These are phyloP conservation scores for Labia minor DNA, from an alignment of 2,888 invertebrate genomes.

Conservation along the genomic window DNA sequence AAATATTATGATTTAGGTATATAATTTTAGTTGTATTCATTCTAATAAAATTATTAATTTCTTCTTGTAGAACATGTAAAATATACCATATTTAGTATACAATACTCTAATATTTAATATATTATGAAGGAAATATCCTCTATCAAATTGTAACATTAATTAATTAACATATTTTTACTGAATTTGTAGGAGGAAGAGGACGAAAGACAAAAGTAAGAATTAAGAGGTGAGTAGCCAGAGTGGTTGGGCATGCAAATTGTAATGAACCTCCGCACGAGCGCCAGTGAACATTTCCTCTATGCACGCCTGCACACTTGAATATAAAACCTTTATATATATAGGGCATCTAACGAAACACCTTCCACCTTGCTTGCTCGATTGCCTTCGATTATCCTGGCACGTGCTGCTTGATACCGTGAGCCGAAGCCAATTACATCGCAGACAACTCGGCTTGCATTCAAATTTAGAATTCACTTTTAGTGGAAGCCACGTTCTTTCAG, in stretches of 20 bases:
- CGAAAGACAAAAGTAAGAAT: too few species aligned
- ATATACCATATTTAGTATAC: too few species aligned
- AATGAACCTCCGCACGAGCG: not conserved
- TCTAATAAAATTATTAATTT: too few species aligned
- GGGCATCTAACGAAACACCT: not conserved
- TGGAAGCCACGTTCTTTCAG: not conserved
- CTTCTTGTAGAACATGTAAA: too few species aligned
- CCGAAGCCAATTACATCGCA: not conserved
- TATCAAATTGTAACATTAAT: too few species aligned
- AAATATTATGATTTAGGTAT: too few species aligned
- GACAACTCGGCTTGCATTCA: constrained; percentile 13
- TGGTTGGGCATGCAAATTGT: not conserved
- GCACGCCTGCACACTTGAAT: constrained; percentile 3
- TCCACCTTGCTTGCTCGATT: constrained; percentile 3
- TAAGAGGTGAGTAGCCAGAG: not conserved
- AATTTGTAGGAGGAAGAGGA: too few species aligned
- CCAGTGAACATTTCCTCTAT: not conserved
- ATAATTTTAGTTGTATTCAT: too few species aligned
- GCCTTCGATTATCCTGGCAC: not conserved
- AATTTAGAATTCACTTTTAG: not conserved
- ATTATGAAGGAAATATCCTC: too few species aligned
- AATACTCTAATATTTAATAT: too few species aligned
- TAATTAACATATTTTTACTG: too few species aligned
- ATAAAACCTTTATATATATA: constrained; percentile 3
- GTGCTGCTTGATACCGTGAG: not conserved